phyloP scores from a whole-genome alignment of 2,888 invertebrate species.

The Cephus pygmeus region DNA sequence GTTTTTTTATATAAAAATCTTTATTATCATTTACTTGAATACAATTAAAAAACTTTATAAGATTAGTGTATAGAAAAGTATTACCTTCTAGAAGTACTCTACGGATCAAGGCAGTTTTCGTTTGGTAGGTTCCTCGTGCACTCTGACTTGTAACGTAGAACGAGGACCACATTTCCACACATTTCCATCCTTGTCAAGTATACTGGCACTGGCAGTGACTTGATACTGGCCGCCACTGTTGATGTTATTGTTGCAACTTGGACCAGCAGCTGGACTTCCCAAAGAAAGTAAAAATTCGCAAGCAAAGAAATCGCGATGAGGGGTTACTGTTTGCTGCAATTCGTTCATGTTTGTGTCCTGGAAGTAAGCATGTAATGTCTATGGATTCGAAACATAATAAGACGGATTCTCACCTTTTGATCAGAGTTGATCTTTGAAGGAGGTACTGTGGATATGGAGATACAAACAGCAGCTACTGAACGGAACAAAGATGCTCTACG shows the following conservation, averaged over 20 bases:
- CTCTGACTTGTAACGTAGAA: conserved; percentile 80
- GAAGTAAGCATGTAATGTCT: conserved; percentile 22
- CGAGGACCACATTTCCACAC: conserved; percentile 93
- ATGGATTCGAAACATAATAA: not conserved
- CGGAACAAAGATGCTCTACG: conserved; percentile 76
- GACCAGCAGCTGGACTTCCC: conserved; percentile 55
- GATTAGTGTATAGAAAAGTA: not conserved
- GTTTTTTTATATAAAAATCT: not conserved
- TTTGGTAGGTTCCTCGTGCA: conserved; percentile 72
- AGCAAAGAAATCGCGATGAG: conserved; percentile 94
- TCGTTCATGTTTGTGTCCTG: conserved; percentile 70
- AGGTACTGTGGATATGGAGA: conserved; percentile 74
- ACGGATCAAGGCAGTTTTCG: conserved; percentile 54
- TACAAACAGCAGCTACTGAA: conserved; percentile 77
- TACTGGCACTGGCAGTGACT: conserved; percentile 85
- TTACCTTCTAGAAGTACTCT: not conserved
- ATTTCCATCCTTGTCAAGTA: conserved; percentile 85
- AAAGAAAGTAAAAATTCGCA: conserved; percentile 89
- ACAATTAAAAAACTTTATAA: not conserved
- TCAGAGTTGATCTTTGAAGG: conserved; percentile 68
- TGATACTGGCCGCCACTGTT: conserved; percentile 76
- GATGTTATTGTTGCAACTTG: conserved; percentile 39
- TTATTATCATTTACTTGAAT: not conserved
- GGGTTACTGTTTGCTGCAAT: conserved; percentile 80
- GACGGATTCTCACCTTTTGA: conserved; percentile 55